A percentile compares a stretch with the other conserved stretches of the same genome.
These are phyloP conservation scores for Trichosurus vulpecula DNA, from an alignment of 2,797 vertebrate species.

Conservation along the genomic window DNA sequence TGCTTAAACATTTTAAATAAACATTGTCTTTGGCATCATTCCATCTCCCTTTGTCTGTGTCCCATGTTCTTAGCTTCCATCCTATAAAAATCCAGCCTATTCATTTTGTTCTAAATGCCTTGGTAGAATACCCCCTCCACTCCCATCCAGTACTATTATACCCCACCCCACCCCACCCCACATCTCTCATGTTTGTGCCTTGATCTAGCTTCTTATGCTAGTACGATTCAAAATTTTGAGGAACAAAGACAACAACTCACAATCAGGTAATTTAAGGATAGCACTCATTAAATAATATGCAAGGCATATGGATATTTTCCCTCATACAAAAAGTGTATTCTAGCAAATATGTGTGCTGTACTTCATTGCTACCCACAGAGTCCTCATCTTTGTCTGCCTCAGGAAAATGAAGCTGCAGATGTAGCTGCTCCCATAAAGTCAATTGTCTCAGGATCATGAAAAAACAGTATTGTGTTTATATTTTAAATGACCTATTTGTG, in stretches of 20 bases:
- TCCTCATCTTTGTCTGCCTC: neutral
- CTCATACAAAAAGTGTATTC: neutral
- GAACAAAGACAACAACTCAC: neutral
- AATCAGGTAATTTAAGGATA: neutral
- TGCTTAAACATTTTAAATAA: neutral
- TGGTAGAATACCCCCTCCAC: neutral
- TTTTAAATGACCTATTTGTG: neutral
- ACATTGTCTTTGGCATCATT: neutral
- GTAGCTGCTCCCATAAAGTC: neutral
- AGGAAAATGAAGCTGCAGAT: neutral
- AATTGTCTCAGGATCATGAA: neutral
- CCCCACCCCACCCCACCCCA: neutral
- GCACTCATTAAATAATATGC: neutral
- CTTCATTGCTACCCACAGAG: neutral
- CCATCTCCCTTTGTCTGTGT: neutral
- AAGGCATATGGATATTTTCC: neutral
- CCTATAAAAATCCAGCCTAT: neutral
- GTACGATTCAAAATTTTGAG: neutral
- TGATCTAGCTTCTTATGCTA: neutral
- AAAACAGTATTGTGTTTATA: neutral
- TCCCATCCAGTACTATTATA: neutral
- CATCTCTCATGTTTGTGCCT: neutral
- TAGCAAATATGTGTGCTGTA: neutral
- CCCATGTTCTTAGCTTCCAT: neutral
- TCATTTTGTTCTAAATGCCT: neutral